Evolutionary conservation across 2,888 invertebrate genomes (phyloP).

Genomic region (Cotesia congregata): DNA sequence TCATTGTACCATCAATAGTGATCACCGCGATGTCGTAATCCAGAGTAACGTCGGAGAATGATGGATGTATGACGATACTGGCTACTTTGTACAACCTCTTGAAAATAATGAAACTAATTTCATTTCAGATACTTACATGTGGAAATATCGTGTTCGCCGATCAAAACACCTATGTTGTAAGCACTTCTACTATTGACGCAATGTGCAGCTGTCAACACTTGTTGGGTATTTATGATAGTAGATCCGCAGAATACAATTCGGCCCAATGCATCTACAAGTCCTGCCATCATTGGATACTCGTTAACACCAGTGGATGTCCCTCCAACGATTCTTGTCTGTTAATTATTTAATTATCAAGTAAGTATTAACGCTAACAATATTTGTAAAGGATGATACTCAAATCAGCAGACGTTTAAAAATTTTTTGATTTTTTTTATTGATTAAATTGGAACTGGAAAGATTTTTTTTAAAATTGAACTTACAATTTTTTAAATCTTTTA

Average conservation of each 20-base stretch:
- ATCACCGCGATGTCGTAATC: constrained; percentile 75
- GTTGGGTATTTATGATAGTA: constrained; percentile 59
- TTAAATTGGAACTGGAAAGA: no score
- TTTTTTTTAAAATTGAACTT: no score
- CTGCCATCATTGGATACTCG: constrained; percentile 76
- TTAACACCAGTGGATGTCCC: constrained; percentile 72
- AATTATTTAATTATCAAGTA: constrained; percentile 31
- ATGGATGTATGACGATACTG: constrained; percentile 70
- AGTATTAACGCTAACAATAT: not conserved
- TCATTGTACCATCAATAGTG: constrained; percentile 64
- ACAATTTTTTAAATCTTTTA: no score
- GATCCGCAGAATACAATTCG: constrained; percentile 56
- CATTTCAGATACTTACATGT: constrained; percentile 41
- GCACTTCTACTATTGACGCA: constrained; percentile 49
- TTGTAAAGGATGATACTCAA: no score
- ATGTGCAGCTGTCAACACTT: constrained; percentile 64
- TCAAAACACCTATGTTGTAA: constrained; percentile 50
- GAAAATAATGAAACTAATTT: not conserved
- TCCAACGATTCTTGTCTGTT: constrained; percentile 71
- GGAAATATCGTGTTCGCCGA: constrained; percentile 62
- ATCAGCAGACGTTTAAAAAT: no score
- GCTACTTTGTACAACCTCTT: constrained; percentile 61
- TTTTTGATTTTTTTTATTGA: no score
- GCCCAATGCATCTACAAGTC: constrained; percentile 66
- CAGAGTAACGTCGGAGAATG: constrained; percentile 51